Evolutionary conservation across 2,888 invertebrate species (phyloP), one percentile per base, ranked within the genome.

Genomic region (Rhamphomyia laevipes): DNA sequence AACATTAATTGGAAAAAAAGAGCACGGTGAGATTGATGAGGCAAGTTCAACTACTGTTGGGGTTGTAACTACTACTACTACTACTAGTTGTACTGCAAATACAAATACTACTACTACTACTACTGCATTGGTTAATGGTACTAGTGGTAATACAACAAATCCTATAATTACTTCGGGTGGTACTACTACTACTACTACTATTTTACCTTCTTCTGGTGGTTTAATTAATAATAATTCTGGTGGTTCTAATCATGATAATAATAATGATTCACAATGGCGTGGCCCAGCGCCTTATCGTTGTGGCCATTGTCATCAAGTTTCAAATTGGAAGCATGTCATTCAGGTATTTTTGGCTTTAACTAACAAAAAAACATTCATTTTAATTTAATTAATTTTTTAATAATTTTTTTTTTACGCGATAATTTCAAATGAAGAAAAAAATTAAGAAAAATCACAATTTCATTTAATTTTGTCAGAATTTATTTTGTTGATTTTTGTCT

Each of bases 261-360:
- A 63, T 61, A 66, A 68, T 57, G 57, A 60, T 57, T 51, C 53
- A 56, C 69, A 67, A 62, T 69, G 69, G 63, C 70, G 73, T 57
- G 72, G 72, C 65, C 73, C 73, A 64, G 75, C 76, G 67, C 77
- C 77, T 63, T 80, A 79, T 66, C 80, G 83, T 65, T 85, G 85
- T 73, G 85, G 85, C 59, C 84, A 84, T 73, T 85, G 85, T 74
- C 82, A 83, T 72, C 85, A 85, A 74, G 75, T 83, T 65, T 85
- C 85, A 59, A 85, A 85, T 74, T 85, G 85, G 85, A 85, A 85
- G 78, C 85, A 85, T 76, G 85, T 85, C 65, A 85, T 85, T 73
- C 85, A 85, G 83, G 85, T 85, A 77, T 68, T 63, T 67, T 73
- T 59, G 62, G 57, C 54, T 17, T 43, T 54, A 57, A 56, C 58